phyloP scores from a whole-genome alignment of 2,888 invertebrate genomes.

The Dorcus parallelipipedus region DNA sequence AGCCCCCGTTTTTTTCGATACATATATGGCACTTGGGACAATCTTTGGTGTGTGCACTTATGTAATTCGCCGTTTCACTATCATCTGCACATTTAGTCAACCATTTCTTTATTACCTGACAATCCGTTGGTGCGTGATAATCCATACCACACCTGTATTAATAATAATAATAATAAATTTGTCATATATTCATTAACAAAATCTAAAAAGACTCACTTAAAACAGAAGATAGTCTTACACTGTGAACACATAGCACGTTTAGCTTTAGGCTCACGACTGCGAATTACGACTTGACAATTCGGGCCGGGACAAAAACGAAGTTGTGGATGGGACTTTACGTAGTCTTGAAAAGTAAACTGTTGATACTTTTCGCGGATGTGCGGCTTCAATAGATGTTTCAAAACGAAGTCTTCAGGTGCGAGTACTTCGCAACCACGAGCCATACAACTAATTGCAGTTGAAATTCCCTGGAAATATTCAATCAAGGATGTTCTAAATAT shows the following conservation, averaged over 20 bases:
- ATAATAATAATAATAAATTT: slow-evolving; percentile 41
- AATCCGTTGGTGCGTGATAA: slow-evolving; percentile 98
- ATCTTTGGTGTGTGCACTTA: slow-evolving; percentile 95
- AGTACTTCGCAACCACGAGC: slow-evolving; percentile 89
- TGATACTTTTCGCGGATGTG: slow-evolving; percentile 88
- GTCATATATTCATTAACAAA: background rate
- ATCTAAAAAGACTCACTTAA: slow-evolving; percentile 39
- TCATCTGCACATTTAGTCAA: slow-evolving; percentile 99
- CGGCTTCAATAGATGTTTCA: slow-evolving; percentile 79
- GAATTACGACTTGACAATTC: slow-evolving; percentile 88
- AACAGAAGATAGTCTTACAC: slow-evolving; percentile 91
- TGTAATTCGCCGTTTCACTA: slow-evolving; percentile 99
- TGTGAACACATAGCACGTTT: slow-evolving; percentile 85
- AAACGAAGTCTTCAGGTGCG: slow-evolving; percentile 94
- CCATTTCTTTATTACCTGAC: slow-evolving; percentile 93
- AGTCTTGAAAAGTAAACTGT: slow-evolving; percentile 93
- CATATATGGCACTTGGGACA: slow-evolving; percentile 99
- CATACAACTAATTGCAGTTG: slow-evolving; percentile 94
- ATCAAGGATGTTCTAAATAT: background rate
- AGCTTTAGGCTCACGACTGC: slow-evolving; percentile 76
- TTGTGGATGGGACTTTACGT: slow-evolving; percentile 90
- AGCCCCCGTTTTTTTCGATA: slow-evolving; percentile 99
- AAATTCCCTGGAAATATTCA: slow-evolving; percentile 54
- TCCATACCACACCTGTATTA: slow-evolving; percentile 85
- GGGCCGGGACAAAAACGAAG: slow-evolving; percentile 93